Percentiles rank a stretch among this genome's conserved stretches.
These are phyloP conservation scores for Lateolabrax maculatus DNA, from an alignment of 2,797 vertebrate species.

Conservation along the genomic window DNA sequence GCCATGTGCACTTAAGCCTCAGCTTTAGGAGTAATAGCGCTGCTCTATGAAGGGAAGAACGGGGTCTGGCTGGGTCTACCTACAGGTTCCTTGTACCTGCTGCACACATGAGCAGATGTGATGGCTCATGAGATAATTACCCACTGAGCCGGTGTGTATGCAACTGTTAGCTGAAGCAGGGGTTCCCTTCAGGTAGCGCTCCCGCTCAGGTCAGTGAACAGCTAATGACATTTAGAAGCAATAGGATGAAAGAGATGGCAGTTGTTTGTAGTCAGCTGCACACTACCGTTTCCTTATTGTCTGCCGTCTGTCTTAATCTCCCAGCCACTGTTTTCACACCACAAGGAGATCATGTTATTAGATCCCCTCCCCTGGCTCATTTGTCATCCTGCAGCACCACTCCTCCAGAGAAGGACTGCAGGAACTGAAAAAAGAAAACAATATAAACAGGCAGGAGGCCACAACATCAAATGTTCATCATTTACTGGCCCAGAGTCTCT, in stretches of 20 bases:
- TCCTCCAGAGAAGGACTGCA: slow-evolving; percentile 66
- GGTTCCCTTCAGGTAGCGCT: slow-evolving; percentile 78
- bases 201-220: slow-evolving; percentile 77
- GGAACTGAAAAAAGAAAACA: slow-evolving; percentile 67
- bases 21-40: slow-evolving; percentile 43
- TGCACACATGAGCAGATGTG: slow-evolving; percentile 72
- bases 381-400: slow-evolving; percentile 80
- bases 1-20: slow-evolving; percentile 47
- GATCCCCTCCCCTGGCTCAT: slow-evolving; percentile 81
- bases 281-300: slow-evolving; percentile 82
- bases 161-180: slow-evolving; percentile 72
- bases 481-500: slow-evolving; percentile 63
- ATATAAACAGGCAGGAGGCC: slow-evolving; percentile 68
- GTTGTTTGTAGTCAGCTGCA: slow-evolving; percentile 76
- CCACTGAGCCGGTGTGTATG: slow-evolving; percentile 72
- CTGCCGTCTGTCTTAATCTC: slow-evolving; percentile 82
- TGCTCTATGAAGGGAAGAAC: slow-evolving; percentile 44
- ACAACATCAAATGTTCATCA: slow-evolving; percentile 74
- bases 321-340: slow-evolving; percentile 76
- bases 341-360: slow-evolving; percentile 83
- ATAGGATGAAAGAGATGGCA: slow-evolving; percentile 78
- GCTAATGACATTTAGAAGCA: slow-evolving; percentile 83
- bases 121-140: slow-evolving; percentile 81
- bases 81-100: slow-evolving; percentile 67
- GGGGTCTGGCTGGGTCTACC: slow-evolving; percentile 51